Conservation (phyloP, 2,113 vertebrate species). For the Nothoprocta pentlandii region DNA sequence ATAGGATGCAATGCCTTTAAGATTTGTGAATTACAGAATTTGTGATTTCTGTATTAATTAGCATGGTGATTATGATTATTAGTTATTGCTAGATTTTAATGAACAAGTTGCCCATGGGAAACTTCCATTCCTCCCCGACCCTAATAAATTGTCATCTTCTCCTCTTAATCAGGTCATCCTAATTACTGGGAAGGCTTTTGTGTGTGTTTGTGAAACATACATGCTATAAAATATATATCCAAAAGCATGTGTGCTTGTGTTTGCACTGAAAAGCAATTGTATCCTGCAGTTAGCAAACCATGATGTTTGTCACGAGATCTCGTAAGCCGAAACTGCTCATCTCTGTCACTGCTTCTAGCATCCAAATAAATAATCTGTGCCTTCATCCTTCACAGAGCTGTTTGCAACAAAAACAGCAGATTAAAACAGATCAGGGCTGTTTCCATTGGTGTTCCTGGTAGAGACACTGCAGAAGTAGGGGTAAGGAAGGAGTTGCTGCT, state of each 20-base stretch:
- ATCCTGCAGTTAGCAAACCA: fast-evolving
- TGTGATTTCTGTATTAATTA: neutral
- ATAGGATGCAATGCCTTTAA: fast-evolving
- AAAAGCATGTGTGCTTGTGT: neutral
- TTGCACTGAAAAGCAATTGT: neutral
- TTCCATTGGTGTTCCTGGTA: neutral
- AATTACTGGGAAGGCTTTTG: neutral
- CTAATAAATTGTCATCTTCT: neutral
- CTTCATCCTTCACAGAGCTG: neutral
- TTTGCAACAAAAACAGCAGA: neutral
- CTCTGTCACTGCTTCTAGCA: neutral
- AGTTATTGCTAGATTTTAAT: neutral
- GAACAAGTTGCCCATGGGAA: neutral
- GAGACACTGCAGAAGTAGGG: neutral
- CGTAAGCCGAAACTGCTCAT: neutral
- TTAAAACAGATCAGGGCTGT: neutral
- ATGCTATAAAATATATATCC: neutral
- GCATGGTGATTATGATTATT: neutral
- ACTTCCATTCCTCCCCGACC: neutral
- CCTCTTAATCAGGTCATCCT: neutral
- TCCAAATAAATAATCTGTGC: neutral
- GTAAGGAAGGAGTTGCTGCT: neutral
- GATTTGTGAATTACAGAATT: neutral
- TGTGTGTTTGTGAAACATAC: neutral
- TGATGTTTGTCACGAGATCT: neutral